Percentiles rank a stretch among this genome's conserved stretches.
phyloP scores from a whole-genome alignment of 2,113 vertebrate genomes.

The Tylochromis polylepis region DNA sequence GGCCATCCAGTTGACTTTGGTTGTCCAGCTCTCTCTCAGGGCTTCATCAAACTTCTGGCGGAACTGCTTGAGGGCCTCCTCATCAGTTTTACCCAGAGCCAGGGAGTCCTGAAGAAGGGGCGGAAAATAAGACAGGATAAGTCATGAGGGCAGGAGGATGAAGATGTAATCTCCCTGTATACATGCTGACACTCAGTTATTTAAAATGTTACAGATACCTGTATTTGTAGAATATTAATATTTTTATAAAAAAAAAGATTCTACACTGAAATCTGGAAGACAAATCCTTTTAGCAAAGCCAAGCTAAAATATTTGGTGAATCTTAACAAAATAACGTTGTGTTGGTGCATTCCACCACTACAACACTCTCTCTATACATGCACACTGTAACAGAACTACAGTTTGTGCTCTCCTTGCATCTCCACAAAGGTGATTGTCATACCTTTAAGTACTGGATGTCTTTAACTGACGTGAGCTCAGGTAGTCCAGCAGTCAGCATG shows the following conservation, averaged over 20 bases:
- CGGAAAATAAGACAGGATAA: not conserved
- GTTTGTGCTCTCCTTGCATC: rapidly evolving
- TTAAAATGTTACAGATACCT: not conserved
- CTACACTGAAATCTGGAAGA: not conserved
- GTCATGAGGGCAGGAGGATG: not conserved
- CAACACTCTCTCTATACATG: not conserved
- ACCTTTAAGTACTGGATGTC: conserved; percentile 99
- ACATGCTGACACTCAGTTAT: not conserved
- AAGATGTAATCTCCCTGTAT: not conserved
- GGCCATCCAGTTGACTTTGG: conserved; percentile 99
- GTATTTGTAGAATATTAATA: not conserved
- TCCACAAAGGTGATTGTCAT: conserved; percentile 3
- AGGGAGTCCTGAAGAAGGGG: conserved; percentile 81
- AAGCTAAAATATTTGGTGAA: not conserved
- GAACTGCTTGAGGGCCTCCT: conserved; percentile 96
- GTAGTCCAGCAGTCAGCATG: conserved; percentile 96
- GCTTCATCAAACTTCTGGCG: conserved; percentile 98
- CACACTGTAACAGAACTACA: not conserved
- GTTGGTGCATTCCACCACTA: not conserved
- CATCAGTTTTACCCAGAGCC: conserved; percentile 93
- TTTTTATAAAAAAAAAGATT: not conserved
- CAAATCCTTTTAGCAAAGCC: not conserved
- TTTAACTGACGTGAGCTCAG: conserved; percentile 95
- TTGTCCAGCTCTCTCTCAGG: conserved; percentile 97
- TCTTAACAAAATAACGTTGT: not conserved